Evolutionary conservation across 23 tunicate genomes (phyloP), one percentile per base, ranked within the genome.

Genomic region (Ciona savignyi): DNA sequence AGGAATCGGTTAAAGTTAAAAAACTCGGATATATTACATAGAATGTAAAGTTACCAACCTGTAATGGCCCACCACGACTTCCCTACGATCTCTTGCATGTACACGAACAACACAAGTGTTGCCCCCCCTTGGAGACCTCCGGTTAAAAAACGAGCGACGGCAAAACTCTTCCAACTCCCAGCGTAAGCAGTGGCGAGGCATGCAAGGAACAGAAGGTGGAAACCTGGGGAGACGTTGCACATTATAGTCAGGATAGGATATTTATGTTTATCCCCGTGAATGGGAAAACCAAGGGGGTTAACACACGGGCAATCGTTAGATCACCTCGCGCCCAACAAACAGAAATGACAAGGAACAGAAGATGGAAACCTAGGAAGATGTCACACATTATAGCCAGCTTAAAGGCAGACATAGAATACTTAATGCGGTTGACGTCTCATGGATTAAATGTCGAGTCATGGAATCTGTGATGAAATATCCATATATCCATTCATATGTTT

Each of bases 61-160:
- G 61, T 11, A 49, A 49, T 49, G 3, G 93, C 74, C 98, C 98
- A 93, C 70, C 87, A 73, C 0, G 71, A 65, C 23, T 80, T 31
- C 34, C 83, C 87, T 1, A 86, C 67, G 32, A 83, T 27, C 51
- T 93, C 98, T 42, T 93, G 98, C 67, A 74, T 32, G 27, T 81
- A 78, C 20, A 93, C 88, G 48, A 75, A 93, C 20, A 69, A 32
- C 51, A 85, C 88, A 30, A 86, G 78, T 3, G 63, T 77, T 2
- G 51, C 71, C 20, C 93, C 93, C 4, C 98, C 98, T 21, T 29
- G 61, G 30, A 86, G 80, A 68, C 85, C 65, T 27, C 98, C 98
- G 19, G 81, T 63, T 29, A 81, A 60, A 66, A 93, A 85, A 1
- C 98, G 76, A 56, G 76, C 62, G 2, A 60, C 80, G 1, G 74